Percentiles rank a stretch among this genome's conserved stretches.
Conservation (phyloP, 2,113 vertebrate genomes). For the Sakesphorus luctuosus region DNA sequence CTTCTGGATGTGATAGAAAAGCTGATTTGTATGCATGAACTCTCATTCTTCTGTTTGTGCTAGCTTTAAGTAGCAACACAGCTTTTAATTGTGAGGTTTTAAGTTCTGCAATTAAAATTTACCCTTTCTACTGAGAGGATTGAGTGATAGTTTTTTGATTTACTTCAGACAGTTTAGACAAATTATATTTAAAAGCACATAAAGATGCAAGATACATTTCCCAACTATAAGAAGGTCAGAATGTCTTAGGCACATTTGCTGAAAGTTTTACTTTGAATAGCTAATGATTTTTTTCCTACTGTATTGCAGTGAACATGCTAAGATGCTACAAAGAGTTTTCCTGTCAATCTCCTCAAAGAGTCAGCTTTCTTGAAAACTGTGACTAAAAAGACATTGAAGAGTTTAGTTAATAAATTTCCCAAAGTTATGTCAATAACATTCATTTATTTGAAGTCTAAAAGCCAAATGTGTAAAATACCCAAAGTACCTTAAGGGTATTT, state of each 20-base stretch:
- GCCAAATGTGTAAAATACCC: slow-evolving; percentile 22
- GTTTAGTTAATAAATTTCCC: slow-evolving; percentile 46
- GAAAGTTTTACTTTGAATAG: slow-evolving; percentile 78
- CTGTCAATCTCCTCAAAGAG: slow-evolving; percentile 49
- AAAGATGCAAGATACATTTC: slow-evolving; percentile 90
- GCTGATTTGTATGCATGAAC: slow-evolving; percentile 87
- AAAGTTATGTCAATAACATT: slow-evolving; percentile 41
- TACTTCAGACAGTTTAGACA: slow-evolving; percentile 91
- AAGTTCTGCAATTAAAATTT: slow-evolving; percentile 97
- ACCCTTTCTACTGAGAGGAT: slow-evolving; percentile 88
- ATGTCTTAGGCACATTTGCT: slow-evolving; percentile 72
- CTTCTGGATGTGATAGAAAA: slow-evolving; percentile 63
- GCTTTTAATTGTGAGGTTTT: slow-evolving; percentile 96
- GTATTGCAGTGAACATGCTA: slow-evolving; percentile 55
- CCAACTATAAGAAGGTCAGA: slow-evolving; percentile 81
- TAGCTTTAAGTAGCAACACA: slow-evolving; percentile 86
- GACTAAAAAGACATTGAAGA: slow-evolving; percentile 62
- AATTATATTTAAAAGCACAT: slow-evolving; percentile 91
- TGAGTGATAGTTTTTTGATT: slow-evolving; percentile 89
- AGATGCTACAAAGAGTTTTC: slow-evolving; percentile 59
- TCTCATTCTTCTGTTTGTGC: slow-evolving; percentile 85
- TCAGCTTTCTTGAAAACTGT: slow-evolving; percentile 45
- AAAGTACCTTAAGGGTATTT: slow-evolving; percentile 35
- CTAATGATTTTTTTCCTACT: slow-evolving; percentile 71
- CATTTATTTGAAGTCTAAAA: slow-evolving; percentile 43